These are phyloP conservation scores for Numida meleagris DNA, from an alignment of 2,113 vertebrate species.

Conservation along the genomic window DNA sequence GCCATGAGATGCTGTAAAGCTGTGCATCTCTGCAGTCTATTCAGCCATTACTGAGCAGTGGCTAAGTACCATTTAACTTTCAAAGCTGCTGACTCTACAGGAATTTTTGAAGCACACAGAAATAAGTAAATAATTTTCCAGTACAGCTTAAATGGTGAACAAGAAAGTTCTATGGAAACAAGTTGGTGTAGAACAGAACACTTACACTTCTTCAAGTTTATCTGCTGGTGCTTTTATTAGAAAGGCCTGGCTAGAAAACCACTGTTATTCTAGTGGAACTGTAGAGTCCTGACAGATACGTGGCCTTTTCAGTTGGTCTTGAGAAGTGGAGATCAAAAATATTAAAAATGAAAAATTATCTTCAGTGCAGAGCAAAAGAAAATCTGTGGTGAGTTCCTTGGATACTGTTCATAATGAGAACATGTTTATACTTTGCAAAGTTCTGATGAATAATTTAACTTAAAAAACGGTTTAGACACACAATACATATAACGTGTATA, in stretches of 20 bases:
- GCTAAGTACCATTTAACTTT: background rate
- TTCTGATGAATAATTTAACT: background rate
- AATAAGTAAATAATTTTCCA: background rate
- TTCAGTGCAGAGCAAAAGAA: background rate
- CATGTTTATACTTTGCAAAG: background rate
- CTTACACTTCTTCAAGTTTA: background rate
- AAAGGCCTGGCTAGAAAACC: background rate
- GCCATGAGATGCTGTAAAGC: background rate
- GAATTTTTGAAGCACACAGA: background rate
- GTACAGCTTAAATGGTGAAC: background rate
- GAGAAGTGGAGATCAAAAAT: background rate
- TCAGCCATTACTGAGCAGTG: background rate
- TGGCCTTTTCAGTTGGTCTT: background rate
- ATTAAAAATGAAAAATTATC: background rate
- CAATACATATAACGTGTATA: background rate
- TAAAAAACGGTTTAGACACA: background rate
- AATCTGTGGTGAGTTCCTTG: background rate
- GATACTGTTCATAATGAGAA: background rate
- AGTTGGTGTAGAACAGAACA: background rate
- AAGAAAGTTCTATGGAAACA: background rate
- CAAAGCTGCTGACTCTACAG: background rate
- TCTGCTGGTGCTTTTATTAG: background rate
- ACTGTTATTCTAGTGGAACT: background rate
- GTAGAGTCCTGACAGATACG: fast-evolving
- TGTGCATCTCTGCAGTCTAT: background rate